Evolutionary conservation across 2,888 invertebrate species (phyloP), one percentile per base, ranked within the genome.

Genomic region (Siphlonurus alternatus): DNA sequence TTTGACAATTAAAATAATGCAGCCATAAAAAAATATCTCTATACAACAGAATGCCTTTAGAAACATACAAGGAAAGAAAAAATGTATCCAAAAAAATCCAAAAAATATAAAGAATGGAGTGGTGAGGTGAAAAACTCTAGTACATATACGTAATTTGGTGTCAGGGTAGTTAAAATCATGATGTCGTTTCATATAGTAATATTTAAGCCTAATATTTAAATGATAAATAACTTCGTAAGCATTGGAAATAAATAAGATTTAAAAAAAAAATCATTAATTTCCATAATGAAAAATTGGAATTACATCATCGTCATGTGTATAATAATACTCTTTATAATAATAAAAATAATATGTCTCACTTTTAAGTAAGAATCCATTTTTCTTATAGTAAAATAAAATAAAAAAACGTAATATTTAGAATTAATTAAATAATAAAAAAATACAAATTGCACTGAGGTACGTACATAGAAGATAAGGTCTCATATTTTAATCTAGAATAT

Each of bases 121-220:
- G 5, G 15, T 38, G 15, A 38, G 15, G 15, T 38, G 38, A n/a
- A 25, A 67, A 65, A 63, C 66, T n/a, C n/a, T 79, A 80, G 85
- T 85, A 86, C 85, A 84, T 86, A 87, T 88, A 87, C 88, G 87
- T 88, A 88, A 88, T 86, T 86, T 86, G 84, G 84, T 87, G 87
- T 87, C 87, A 88, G 88, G 88, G 87, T 88, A 83, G 83, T 80
- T 59, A 61, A 60, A 63, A 64, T 61, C 53, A 53, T 64, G 53
- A 64, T 51, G 64, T 53, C n/a, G 56, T 56, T n/a, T 23, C 60
- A 63, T 63, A 63, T 63, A 63, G 56, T 63, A 59, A 63, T 38
- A 38, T 38, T 38, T 38, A 38, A 38, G 38, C 15, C 38, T 38
- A 38, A 38, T 10, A 38, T 10, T 38, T 10, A 38, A 38, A 38